Base-by-base conservation (phyloP, 37 sponge, comb jelly and placozoan genomes). In the Halichondria panicea region DNA sequence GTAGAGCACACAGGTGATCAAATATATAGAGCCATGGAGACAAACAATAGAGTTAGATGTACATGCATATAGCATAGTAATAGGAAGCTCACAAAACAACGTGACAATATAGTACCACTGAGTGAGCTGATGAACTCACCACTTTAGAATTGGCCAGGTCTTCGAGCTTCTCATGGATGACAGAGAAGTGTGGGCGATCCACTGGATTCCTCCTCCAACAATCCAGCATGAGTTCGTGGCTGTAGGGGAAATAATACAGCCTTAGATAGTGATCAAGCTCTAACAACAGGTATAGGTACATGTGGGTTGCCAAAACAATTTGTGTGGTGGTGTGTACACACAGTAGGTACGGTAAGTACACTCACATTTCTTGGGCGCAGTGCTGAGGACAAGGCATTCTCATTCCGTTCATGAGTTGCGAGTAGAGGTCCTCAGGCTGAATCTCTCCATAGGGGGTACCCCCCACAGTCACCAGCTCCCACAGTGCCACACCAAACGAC, bases 391-490 rank as follows among this genome's bases (percentile, higher is more conserved):
- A 25, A 22, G 65, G 70, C 80, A 91, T 70, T 53, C 87, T 80
- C 81, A 76, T 66, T 7, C 84, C 92, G 54, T 39, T 61, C 21
- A 78, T 59, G 21, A 91, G 80, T 45, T 83, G 83, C 1, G 69
- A 11, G 24, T 62, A 68, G 40, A 91, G 64, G 9, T 85, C 66
- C 19, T 71, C 76, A 13, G 75, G 70, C 12, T 55, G 41, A 18
- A 81, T 66, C 13, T 81, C 80, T 4, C 42, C 43, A 72, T 85
- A 85, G 28, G 91, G 91, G 11, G 77, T 72, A 18, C 86, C 91
- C 9, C 91, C 91, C 1, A 91, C 46, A 15, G 91, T 91, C 35
- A 91, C 82, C 44, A 91, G 46, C 59, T 91, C 91, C 91, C 91
- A 91, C 55, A 85, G 63, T 3, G 82, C 71, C 11, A 91, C 82